These are phyloP conservation scores for Agelaius phoeniceus DNA, from an alignment of 2,113 vertebrate genomes.

Conservation along the genomic window DNA sequence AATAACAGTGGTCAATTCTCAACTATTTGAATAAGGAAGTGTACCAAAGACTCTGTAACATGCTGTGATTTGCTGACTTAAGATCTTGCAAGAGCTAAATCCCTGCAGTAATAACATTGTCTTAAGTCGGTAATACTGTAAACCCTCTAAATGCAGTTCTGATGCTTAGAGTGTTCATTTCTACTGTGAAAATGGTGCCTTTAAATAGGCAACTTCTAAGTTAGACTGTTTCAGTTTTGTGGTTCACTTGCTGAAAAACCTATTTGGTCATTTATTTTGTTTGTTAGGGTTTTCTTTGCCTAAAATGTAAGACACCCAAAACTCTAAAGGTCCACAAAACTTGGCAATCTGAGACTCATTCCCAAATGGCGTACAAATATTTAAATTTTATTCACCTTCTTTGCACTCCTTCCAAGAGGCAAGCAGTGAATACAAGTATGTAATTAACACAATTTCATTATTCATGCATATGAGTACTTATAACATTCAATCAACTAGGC, in stretches of 20 bases:
- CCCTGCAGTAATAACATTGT: neutral
- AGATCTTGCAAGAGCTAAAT: neutral
- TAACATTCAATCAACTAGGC: neutral
- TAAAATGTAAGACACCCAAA: neutral
- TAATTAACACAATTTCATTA: neutral
- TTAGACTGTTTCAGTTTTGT: neutral
- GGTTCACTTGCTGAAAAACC: neutral
- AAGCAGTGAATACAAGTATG: neutral
- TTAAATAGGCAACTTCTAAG: neutral
- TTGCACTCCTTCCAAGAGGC: neutral
- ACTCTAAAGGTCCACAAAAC: neutral
- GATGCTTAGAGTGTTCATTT: neutral
- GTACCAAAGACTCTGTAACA: neutral
- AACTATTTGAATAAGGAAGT: neutral
- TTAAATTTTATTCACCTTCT: neutral
- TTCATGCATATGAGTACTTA: neutral
- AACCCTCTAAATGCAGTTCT: neutral
- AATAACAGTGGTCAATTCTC: neutral
- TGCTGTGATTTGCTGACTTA: neutral
- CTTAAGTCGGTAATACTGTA: neutral
- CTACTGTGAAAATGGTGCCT: neutral
- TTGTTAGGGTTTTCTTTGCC: neutral
- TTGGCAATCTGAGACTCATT: neutral
- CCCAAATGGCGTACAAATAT: neutral
- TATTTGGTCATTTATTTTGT: neutral